Evolutionary conservation across 2,888 invertebrate genomes (phyloP).

Genomic region (Elegia similella): DNA sequence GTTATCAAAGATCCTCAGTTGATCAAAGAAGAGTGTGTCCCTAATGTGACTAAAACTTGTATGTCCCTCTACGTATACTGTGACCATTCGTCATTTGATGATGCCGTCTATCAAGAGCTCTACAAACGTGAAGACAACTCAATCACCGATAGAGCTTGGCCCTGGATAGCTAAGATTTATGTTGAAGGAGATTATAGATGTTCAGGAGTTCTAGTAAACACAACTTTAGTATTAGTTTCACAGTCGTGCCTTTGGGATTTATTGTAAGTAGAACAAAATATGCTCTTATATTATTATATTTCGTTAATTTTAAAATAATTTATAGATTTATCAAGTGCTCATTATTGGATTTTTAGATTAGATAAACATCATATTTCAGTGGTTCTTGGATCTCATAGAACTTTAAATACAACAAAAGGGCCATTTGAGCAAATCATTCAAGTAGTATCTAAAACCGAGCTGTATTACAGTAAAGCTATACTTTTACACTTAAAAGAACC

Average conservation of each 20-base stretch:
- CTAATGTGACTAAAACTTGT: constrained; percentile 74
- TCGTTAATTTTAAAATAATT: background rate
- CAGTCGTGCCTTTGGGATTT: constrained; percentile 76
- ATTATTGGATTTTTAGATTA: constrained; percentile 59
- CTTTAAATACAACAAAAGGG: constrained; percentile 80
- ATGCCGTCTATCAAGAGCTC: constrained; percentile 46
- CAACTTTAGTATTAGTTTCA: constrained; percentile 84
- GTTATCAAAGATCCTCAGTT: constrained; percentile 61
- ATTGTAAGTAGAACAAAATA: constrained; percentile 44
- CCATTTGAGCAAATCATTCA: constrained; percentile 86
- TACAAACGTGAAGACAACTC: constrained; percentile 38
- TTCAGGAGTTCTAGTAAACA: constrained; percentile 85
- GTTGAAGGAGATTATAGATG: constrained; percentile 86
- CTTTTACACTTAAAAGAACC: constrained; percentile 84
- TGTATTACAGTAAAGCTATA: constrained; percentile 82
- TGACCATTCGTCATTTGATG: constrained; percentile 63
- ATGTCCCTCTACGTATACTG: constrained; percentile 80
- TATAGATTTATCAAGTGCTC: too few species aligned
- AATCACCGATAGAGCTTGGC: constrained; percentile 65
- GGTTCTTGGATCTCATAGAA: constrained; percentile 85
- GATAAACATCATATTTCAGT: constrained; percentile 82
- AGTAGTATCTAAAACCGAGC: constrained; percentile 80
- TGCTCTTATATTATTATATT: constrained; percentile 3
- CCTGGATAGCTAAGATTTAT: constrained; percentile 89
- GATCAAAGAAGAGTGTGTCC: constrained; percentile 67